Conservation (phyloP, 2,888 invertebrate species). For the Platerodrilus igneus region DNA sequence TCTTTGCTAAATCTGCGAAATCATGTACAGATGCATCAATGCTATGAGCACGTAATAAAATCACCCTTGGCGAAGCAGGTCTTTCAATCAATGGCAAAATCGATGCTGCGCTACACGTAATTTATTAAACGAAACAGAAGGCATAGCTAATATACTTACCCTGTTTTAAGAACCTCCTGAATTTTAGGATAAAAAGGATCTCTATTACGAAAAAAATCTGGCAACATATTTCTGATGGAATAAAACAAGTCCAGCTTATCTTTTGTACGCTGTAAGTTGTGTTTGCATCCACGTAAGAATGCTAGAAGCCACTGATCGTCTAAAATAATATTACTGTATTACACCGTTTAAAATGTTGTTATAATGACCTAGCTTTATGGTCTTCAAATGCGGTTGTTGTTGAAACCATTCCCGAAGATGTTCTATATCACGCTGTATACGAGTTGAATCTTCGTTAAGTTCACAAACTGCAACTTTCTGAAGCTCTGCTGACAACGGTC, state of each 20-base stretch:
- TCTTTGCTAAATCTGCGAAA: too few relatives aligned
- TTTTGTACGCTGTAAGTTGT: constrained; percentile 53
- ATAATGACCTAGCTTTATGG: constrained; percentile 32
- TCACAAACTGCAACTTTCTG: constrained; percentile 51
- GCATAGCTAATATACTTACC: too few relatives aligned
- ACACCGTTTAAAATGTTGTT: not conserved
- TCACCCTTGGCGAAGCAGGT: too few relatives aligned
- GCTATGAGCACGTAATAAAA: too few relatives aligned
- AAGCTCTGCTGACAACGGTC: constrained; percentile 44
- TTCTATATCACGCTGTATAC: constrained; percentile 49
- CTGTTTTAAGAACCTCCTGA: constrained; percentile 40
- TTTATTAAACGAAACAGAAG: too few relatives aligned
- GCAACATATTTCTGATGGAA: constrained; percentile 53
- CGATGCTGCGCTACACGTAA: too few relatives aligned
- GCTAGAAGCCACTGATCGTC: constrained; percentile 53
- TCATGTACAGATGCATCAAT: too few relatives aligned
- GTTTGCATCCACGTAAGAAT: constrained; percentile 55
- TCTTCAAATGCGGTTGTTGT: constrained; percentile 54
- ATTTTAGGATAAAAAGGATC: constrained; percentile 44
- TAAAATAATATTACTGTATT: constrained; percentile 34
- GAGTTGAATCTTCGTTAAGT: constrained; percentile 52
- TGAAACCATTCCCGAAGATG: constrained; percentile 55
- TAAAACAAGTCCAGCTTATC: constrained; percentile 57
- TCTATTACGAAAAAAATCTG: constrained; percentile 54
- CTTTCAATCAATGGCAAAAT: too few relatives aligned